Conservation (phyloP, 2,797 vertebrate species). For the Odontamblyopus lacepedii region DNA sequence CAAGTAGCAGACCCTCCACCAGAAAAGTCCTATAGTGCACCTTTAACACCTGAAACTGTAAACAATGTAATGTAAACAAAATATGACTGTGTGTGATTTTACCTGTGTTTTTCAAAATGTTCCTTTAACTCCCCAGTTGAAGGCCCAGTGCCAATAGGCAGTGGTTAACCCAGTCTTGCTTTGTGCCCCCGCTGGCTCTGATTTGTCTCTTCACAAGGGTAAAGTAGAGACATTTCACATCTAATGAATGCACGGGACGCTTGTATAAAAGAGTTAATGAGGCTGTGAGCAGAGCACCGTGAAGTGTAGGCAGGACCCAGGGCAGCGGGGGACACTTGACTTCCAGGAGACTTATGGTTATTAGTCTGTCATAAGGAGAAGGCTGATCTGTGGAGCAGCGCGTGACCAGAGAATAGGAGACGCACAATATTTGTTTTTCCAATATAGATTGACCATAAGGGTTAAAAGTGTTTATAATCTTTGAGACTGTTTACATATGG, state of each 20-base stretch:
- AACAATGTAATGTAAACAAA: too few relatives aligned
- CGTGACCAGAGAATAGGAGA: constrained; percentile 27
- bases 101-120: background rate
- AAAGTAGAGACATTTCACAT: constrained; percentile 88
- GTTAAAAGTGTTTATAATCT: background rate
- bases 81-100: too few relatives aligned
- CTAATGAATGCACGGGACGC: constrained; percentile 92
- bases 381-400: constrained; percentile 29
- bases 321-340: constrained; percentile 50
- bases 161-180: constrained; percentile 82
- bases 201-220: constrained; percentile 62
- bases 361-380: constrained; percentile 80
- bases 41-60: too few relatives aligned
- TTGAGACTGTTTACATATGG: background rate
- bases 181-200: constrained; percentile 74
- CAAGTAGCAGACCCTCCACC: too few relatives aligned
- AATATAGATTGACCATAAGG: background rate
- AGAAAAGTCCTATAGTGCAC: too few relatives aligned
- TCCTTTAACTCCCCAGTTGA: constrained; percentile 27
- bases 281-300: constrained; percentile 89
- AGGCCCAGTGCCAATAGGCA: constrained; percentile 71
- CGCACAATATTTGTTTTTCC: constrained; percentile 1
- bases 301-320: constrained; percentile 84
- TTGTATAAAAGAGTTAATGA: constrained; percentile 93
- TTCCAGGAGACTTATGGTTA: constrained; percentile 84